Base-by-base conservation (phyloP, 1,140 invertebrate species). In the Argopecten irradians region DNA sequence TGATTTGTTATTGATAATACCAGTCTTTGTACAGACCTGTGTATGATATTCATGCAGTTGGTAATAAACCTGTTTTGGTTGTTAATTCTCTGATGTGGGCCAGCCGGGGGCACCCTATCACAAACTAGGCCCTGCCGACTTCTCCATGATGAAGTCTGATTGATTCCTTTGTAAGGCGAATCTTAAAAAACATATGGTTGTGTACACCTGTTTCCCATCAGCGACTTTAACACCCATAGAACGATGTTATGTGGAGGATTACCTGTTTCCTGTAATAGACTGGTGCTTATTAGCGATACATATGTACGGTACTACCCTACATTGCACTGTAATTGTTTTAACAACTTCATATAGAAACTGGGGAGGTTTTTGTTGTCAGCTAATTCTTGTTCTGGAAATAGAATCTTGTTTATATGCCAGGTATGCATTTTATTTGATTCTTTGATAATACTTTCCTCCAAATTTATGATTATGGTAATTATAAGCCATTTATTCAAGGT, bases 141-240 rank as follows among this genome's bases (percentile, higher is more conserved):
- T 71, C 55, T 71, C n/a, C 5, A n/a, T 71, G 22, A 71, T n/a
- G n/a, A 28, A 71, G 55, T 8, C 55, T 71, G 55, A 71, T 71
- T 71, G 55, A 71, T 71, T 71, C 55, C 55, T 71, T 71, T 71
- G 55, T 71, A 16, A 3, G 28, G 43, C n/a, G 28, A 71, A 71
- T n/a, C 55, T 71, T 28, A 71, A 71, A 71, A 71, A 71, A 8
- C 5, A 16, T 28, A 28, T 28, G 55, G 55, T 71, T 71, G 55
- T n/a, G 55, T 71, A 71, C 55, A 71, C 55, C 55, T 71, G 55
- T 71, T 71, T 71, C 22, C n/a, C 55, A 71, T 71, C 55, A 71
- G 8, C 14, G 16, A 16, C n/a, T 16, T n/a, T 28, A 71, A 71
- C 55, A 71, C 55, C 55, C 55, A 2, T 22, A 28, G 55, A 71